A percentile compares a stretch with the other conserved stretches of the same genome.
These are phyloP conservation scores for Agonum fuliginosum DNA, from an alignment of 2,888 invertebrate species.

Conservation along the genomic window DNA sequence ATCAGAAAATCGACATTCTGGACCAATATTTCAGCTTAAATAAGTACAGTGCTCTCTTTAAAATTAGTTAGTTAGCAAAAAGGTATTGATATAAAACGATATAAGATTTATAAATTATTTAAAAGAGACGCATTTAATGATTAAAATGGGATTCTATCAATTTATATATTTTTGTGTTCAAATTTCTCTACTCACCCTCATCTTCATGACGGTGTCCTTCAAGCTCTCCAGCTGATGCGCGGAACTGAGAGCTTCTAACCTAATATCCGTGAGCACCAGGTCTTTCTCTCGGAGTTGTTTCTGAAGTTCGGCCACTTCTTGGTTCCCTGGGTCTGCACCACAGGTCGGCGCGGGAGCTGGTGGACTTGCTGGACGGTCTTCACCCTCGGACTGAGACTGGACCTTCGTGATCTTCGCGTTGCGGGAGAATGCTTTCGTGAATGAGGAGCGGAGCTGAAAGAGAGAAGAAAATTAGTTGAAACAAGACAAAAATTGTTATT, in stretches of 20 bases:
- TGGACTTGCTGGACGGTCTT: constrained; percentile 73
- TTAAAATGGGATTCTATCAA: no score
- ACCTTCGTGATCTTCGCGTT: constrained; percentile 85
- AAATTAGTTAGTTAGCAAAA: no score
- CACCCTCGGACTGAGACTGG: constrained; percentile 71
- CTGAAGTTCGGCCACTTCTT: constrained; percentile 87
- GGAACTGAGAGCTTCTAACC: constrained; percentile 96
- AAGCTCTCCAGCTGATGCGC: constrained; percentile 98
- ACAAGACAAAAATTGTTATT: no score
- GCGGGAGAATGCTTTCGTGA: constrained; percentile 97
- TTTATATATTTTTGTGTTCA: not conserved
- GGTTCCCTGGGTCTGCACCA: constrained; percentile 70
- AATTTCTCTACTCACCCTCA: constrained; percentile 82
- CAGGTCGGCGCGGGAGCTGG: constrained; percentile 75
- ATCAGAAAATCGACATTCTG: no score
- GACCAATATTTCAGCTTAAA: no score
- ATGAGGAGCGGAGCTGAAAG: constrained; percentile 90
- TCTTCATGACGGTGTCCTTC: constrained; percentile 96
- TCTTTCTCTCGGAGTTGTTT: constrained; percentile 97
- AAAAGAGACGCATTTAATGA: no score
- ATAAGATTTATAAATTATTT: no score
- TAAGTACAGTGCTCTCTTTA: no score
- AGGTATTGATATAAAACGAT: no score
- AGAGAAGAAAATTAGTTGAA: constrained; percentile 52
- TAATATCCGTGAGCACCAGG: constrained; percentile 95